phyloP scores from a whole-genome alignment of 2,888 invertebrate genomes.

The Andrena hattorfiana region DNA sequence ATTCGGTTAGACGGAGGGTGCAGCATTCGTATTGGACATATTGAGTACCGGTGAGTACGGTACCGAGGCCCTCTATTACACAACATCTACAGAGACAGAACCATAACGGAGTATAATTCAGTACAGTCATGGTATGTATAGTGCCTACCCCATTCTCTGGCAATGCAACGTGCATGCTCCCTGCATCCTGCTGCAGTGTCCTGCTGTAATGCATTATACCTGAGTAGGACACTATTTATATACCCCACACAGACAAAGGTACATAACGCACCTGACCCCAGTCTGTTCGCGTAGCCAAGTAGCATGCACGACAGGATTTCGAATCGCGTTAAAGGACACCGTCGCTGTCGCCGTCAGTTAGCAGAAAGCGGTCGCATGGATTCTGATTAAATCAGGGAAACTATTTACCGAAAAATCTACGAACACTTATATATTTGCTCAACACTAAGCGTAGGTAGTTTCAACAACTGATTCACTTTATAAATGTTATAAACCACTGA shows the following conservation, averaged over 20 bases:
- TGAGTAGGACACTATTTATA: slow-evolving; percentile 76
- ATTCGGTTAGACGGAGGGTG: slow-evolving; percentile 72
- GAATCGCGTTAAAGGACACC: slow-evolving; percentile 72
- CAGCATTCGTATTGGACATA: slow-evolving; percentile 75
- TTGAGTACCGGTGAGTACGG: slow-evolving; percentile 73
- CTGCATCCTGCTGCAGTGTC: slow-evolving; percentile 75
- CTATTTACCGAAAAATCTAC: neutral
- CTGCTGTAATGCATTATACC: slow-evolving; percentile 80
- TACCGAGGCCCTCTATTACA: slow-evolving; percentile 63
- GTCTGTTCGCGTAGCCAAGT: slow-evolving; percentile 43
- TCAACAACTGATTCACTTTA: neutral
- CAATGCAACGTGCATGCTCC: slow-evolving; percentile 74
- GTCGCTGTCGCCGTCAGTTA: neutral
- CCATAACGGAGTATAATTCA: slow-evolving; percentile 82
- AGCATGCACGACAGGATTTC: slow-evolving; percentile 63
- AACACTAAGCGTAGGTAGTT: neutral
- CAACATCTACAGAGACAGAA: slow-evolving; percentile 76
- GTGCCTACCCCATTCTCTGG: slow-evolving; percentile 77
- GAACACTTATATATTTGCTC: neutral
- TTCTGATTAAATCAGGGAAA: neutral
- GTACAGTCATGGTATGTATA: slow-evolving; percentile 80
- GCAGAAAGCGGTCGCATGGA: neutral
- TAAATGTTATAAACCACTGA: neutral
- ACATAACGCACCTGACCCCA: slow-evolving; percentile 69
- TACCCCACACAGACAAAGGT: slow-evolving; percentile 63